phyloP scores from a whole-genome alignment of 2,888 invertebrate genomes.

The Tyria jacobaeae region DNA sequence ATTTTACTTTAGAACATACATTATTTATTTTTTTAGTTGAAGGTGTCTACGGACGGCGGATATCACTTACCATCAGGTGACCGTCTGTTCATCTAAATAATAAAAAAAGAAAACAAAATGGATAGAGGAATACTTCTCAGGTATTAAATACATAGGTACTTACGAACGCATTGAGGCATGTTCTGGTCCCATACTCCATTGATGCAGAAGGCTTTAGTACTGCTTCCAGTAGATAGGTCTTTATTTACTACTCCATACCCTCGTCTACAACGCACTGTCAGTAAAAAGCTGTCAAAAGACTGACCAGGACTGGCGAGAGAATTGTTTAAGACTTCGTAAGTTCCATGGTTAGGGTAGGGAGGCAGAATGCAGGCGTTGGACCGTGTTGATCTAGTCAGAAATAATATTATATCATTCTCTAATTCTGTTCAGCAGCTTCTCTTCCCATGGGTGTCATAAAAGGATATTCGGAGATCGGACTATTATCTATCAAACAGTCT shows the following conservation, averaged over 20 bases:
- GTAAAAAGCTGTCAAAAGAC: neutral
- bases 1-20: too few species aligned
- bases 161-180: slow-evolving; percentile 8
- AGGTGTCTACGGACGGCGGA: too few species aligned
- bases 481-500: too few species aligned
- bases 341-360: neutral
- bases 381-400: slow-evolving; percentile 1
- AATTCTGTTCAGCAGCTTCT: too few species aligned
- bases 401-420: too few species aligned
- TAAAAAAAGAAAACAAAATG: too few species aligned
- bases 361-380: neutral
- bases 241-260: neutral
- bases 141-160: neutral
- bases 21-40: too few species aligned
- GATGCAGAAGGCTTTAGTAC: neutral
- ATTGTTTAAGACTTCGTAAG: neutral
- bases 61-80: too few species aligned
- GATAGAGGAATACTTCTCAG: too few species aligned
- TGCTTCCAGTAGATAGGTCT: neutral
- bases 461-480: too few species aligned
- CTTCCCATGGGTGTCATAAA: too few species aligned
- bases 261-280: neutral
- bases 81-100: too few species aligned
- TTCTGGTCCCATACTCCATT: neutral
- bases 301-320: neutral